Conservation (phyloP, 2,113 vertebrate species). For the Ceyx cyanopectus region DNA sequence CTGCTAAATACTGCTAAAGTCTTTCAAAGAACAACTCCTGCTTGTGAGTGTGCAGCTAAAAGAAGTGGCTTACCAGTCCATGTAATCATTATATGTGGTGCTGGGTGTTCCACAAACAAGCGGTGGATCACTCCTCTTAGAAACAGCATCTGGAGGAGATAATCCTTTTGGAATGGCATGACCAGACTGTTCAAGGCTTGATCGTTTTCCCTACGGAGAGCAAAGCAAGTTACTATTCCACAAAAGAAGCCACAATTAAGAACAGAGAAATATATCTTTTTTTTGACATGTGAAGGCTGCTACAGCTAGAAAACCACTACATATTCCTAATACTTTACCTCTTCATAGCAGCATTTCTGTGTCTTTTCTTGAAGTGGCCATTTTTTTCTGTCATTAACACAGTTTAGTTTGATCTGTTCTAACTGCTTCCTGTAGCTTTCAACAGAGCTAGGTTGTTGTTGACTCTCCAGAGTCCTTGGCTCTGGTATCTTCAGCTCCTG, state of each 20-base stretch:
- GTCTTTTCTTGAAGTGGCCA: constrained; percentile 38
- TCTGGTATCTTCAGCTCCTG: constrained; percentile 49
- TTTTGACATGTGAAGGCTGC: not conserved
- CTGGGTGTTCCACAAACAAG: constrained; percentile 82
- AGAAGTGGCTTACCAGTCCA: constrained; percentile 79
- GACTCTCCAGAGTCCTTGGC: constrained; percentile 13
- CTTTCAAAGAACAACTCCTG: accelerated
- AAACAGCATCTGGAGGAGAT: constrained; percentile 58
- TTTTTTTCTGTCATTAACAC: constrained; percentile 17
- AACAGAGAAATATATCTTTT: not conserved
- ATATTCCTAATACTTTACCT: constrained; percentile 54
- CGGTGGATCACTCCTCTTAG: constrained; percentile 54
- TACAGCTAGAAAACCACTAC: not conserved
- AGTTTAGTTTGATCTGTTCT: constrained; percentile 40
- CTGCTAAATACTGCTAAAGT: not conserved
- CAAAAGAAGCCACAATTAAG: not conserved
- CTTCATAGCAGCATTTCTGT: constrained; percentile 35
- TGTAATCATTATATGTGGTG: constrained; percentile 73
- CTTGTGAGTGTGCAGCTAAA: not conserved
- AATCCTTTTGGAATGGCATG: constrained; percentile 73
- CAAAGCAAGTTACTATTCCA: not conserved
- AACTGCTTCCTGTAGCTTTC: constrained; percentile 49
- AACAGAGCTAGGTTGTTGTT: constrained; percentile 22
- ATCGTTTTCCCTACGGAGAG: constrained; percentile 72
- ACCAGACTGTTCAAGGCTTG: constrained; percentile 69